A percentile compares a stretch with the other conserved stretches of the same genome.
phyloP scores from a whole-genome alignment of 1,140 invertebrate species.

The Neomicropteryx cornuta region DNA sequence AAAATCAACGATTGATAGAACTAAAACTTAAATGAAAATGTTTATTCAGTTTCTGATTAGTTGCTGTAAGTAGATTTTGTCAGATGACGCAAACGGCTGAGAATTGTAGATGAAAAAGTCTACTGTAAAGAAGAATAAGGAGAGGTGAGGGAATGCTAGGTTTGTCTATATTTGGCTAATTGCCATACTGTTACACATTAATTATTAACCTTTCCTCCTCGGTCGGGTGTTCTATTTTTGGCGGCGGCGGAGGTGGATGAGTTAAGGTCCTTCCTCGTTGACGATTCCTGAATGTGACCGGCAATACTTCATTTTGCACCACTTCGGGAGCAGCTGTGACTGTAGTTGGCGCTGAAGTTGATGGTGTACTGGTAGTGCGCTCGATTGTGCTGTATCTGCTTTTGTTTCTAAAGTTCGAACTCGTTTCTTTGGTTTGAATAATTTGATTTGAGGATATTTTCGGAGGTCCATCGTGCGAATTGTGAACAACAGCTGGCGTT shows the following conservation, averaged over 20 bases:
- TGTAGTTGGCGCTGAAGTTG: slow-evolving; percentile 22
- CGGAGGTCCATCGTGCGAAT: slow-evolving; percentile 46
- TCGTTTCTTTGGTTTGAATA: slow-evolving; percentile 24
- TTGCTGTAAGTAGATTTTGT: too few relatives aligned
- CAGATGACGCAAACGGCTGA: too few relatives aligned
- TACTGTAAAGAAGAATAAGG: too few relatives aligned
- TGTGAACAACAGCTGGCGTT: slow-evolving; percentile 23
- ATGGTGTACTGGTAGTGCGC: slow-evolving; percentile 41
- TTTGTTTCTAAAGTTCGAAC: slow-evolving; percentile 22
- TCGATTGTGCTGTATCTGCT: slow-evolving; percentile 59
- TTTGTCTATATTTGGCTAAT: too few relatives aligned
- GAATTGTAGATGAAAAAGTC: too few relatives aligned
- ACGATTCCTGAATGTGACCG: slow-evolving; percentile 39
- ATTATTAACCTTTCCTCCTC: slow-evolving; percentile 33
- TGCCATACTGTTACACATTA: too few relatives aligned
- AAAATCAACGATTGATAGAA: too few relatives aligned
- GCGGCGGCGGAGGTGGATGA: too few relatives aligned
- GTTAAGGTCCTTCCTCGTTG: slow-evolving; percentile 45
- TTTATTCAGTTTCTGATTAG: too few relatives aligned
- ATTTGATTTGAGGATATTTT: slow-evolving; percentile 37
- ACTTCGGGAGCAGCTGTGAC: slow-evolving; percentile 36
- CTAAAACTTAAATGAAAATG: too few relatives aligned
- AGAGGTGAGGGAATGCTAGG: too few relatives aligned
- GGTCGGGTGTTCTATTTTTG: slow-evolving; percentile 38
- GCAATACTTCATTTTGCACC: slow-evolving; percentile 54